A percentile compares a stretch with the other conserved stretches of the same genome.
Evolutionary conservation across 2,113 vertebrate species (phyloP).

Genomic region (Canis aureus): DNA sequence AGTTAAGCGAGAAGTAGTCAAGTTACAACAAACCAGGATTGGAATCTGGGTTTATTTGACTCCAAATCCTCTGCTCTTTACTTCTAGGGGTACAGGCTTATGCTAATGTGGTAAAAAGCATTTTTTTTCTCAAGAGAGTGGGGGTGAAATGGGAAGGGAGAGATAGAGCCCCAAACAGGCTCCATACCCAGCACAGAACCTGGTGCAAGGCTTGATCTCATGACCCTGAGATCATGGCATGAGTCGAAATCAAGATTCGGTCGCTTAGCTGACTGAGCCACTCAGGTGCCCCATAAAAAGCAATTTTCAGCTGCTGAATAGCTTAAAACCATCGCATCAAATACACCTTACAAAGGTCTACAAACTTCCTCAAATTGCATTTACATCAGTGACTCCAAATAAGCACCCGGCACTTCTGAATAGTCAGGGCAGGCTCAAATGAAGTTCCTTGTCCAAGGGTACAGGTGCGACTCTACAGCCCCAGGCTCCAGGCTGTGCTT

Average conservation of each 20-base stretch:
- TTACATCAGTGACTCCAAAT: background rate
- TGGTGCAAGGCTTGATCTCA: background rate
- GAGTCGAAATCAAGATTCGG: background rate
- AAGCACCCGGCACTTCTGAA: background rate
- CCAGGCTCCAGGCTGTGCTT: background rate
- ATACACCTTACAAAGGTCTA: background rate
- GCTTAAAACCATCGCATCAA: constrained; percentile 41
- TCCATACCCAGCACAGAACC: background rate
- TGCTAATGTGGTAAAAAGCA: background rate
- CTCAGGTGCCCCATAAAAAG: background rate
- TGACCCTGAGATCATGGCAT: background rate
- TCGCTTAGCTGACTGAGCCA: background rate
- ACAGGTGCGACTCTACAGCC: background rate
- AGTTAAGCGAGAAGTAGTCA: background rate
- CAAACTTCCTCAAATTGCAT: background rate
- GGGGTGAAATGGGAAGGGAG: background rate
- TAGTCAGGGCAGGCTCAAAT: background rate
- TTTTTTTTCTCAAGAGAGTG: background rate
- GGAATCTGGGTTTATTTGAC: background rate
- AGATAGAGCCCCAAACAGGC: background rate
- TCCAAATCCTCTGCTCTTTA: constrained; percentile 11
- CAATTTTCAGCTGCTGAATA: background rate
- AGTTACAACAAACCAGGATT: background rate
- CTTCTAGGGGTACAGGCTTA: background rate
- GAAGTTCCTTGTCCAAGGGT: background rate